Base-by-base conservation (phyloP, 1,140 invertebrate species). In the Limonius californicus region DNA sequence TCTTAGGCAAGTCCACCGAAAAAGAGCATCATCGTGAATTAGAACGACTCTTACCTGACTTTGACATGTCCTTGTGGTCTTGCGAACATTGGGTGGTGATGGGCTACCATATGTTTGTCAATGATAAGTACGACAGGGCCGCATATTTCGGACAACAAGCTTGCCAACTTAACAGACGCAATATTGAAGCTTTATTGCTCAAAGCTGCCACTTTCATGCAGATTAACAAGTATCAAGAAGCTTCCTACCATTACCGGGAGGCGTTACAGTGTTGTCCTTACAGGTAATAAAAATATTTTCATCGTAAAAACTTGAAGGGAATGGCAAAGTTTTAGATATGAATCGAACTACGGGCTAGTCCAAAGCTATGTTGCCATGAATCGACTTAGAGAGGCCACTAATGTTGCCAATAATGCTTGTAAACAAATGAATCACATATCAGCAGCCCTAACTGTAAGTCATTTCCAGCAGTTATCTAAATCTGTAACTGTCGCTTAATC, bases 201-300 rank as follows among this genome's bases (percentile, higher is more conserved):
- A 88, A 90, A 73, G 90, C 88, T 1, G 82, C 82, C 67, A 83
- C 89, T 43, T 77, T 91, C 1, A 76, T 87, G 21, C 85, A 90
- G 63, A 76, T 90, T 50, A 89, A 89, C 71, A 89, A 89, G 65
- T 84, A 82, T 67, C 81, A 84, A 57, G 89, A 91, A 64, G 88
- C 89, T 6, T 79, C 86, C 1, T 76, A 81, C 39, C 85, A 88
- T 72, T 91, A 89, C 74, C 79, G 86, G 66, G 88, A 91, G 75
- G 89, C 88, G 0, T 80, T 88, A 65, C 83, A 86, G 68, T 75
- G 82, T 35, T 80, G 82, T 67, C 79, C 80, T 1, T 77, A 80
- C 62, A 55, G 45, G 45, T 50, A 39, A 12, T 39, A 39, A 39
- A 39, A 39, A 39, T n/a, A n/a, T n/a, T n/a, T n/a, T n/a, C n/a